Conservation (phyloP, 1,140 invertebrate genomes). For the Magallana ariakensis region DNA sequence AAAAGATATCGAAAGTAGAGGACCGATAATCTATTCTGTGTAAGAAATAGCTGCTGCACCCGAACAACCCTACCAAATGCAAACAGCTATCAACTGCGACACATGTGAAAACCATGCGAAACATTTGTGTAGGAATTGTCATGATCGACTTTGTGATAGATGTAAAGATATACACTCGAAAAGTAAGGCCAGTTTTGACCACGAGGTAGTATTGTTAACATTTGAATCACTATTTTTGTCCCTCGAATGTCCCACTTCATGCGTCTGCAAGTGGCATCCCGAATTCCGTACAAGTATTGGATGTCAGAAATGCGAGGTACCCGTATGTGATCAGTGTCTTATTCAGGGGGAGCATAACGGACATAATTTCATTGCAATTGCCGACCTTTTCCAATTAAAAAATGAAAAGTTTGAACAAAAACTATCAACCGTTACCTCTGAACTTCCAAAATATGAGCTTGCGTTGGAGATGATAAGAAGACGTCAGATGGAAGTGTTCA, state of each 20-base stretch:
- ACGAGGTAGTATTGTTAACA: not conserved
- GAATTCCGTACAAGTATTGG: not conserved
- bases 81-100: not conserved
- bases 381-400: not conserved
- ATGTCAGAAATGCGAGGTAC: not conserved
- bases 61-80: not conserved
- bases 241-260: not conserved
- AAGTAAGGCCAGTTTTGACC: not conserved
- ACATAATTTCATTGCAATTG: not conserved
- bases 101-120: not conserved
- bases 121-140: not conserved
- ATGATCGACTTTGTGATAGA: not conserved
- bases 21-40: too few species aligned
- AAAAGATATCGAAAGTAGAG: too few species aligned
- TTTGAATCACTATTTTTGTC: not conserved
- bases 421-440: not conserved
- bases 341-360: not conserved
- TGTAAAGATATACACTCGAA: not conserved
- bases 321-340: not conserved
- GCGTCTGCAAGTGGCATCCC: not conserved
- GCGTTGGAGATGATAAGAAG: not conserved
- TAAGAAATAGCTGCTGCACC: too few species aligned
- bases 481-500: not conserved
- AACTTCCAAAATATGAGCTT: not conserved
- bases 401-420: not conserved